Conservation (phyloP, 1,140 invertebrate species). For the Cotesia chilonis region DNA sequence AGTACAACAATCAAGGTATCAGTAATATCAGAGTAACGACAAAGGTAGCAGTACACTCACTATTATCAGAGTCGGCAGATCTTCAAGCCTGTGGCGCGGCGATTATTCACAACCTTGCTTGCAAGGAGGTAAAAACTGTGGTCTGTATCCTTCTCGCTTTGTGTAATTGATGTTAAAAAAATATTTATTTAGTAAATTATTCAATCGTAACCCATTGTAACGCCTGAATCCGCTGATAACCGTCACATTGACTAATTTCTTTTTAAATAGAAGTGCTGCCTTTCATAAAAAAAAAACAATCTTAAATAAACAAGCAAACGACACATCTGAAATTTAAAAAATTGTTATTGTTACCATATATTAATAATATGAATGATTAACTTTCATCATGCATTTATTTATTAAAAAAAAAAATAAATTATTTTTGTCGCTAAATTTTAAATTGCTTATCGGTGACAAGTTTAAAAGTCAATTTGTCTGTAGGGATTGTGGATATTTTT, state of each 20-base stretch:
- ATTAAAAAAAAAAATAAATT: conserved; percentile 7
- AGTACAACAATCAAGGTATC: conserved; percentile 74
- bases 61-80: conserved; percentile 76
- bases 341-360: neutral
- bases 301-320: too few species aligned
- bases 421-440: conserved; percentile 31
- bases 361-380: conserved; percentile 38
- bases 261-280: conserved; percentile 58
- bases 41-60: conserved; percentile 87
- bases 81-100: conserved; percentile 84
- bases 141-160: conserved; percentile 75
- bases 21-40: conserved; percentile 92
- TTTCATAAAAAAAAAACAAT: conserved; percentile 42
- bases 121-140: conserved; percentile 97
- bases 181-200: conserved; percentile 26
- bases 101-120: conserved; percentile 89
- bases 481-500: conserved; percentile 66
- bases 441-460: conserved; percentile 40
- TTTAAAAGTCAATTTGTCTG: conserved; percentile 51
- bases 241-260: conserved; percentile 28
- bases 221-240: conserved; percentile 31
- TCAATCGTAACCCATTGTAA: conserved; percentile 1
- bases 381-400: neutral
- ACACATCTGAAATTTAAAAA: neutral
- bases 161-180: conserved; percentile 35